phyloP scores from a whole-genome alignment of 2,888 invertebrate species.

The Brachyptera risi region DNA sequence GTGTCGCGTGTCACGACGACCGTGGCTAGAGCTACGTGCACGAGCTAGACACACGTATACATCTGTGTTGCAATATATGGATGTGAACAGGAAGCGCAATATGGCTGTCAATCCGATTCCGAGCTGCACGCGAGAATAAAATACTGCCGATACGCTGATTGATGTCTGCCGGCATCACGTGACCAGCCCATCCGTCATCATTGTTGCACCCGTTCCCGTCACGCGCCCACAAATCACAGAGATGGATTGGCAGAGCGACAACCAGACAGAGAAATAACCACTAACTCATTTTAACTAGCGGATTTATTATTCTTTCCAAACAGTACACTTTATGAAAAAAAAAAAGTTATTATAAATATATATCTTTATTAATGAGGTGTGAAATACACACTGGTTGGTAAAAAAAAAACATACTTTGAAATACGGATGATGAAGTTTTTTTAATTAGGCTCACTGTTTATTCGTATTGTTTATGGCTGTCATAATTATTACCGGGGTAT shows the following conservation, averaged over 20 bases:
- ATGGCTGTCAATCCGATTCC: background rate
- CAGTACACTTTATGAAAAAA: constrained; percentile 17
- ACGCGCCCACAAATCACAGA: constrained; percentile 31
- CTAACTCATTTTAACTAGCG: constrained; percentile 15
- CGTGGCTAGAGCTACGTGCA: too few relatives aligned
- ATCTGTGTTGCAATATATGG: too few relatives aligned
- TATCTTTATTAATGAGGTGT: constrained; percentile 16
- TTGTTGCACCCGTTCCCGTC: background rate
- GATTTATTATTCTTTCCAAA: constrained; percentile 18
- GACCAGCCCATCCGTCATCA: constrained; percentile 6
- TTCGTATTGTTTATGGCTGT: constrained; percentile 26
- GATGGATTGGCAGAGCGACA: constrained; percentile 28
- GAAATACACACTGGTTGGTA: too few relatives aligned
- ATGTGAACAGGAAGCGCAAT: background rate
- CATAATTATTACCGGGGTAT: constrained; percentile 22
- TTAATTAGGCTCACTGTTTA: constrained; percentile 34
- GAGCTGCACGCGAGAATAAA: too few relatives aligned
- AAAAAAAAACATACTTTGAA: constrained; percentile 23
- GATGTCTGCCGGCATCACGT: constrained; percentile 6
- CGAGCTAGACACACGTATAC: too few relatives aligned
- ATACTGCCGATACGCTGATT: too few relatives aligned
- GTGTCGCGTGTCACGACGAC: too few relatives aligned
- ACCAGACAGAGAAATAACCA: constrained; percentile 15
- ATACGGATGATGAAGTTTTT: constrained; percentile 32
- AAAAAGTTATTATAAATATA: constrained; percentile 21